Base-by-base conservation (phyloP, 2,113 vertebrate species). In the Albula glossodonta region DNA sequence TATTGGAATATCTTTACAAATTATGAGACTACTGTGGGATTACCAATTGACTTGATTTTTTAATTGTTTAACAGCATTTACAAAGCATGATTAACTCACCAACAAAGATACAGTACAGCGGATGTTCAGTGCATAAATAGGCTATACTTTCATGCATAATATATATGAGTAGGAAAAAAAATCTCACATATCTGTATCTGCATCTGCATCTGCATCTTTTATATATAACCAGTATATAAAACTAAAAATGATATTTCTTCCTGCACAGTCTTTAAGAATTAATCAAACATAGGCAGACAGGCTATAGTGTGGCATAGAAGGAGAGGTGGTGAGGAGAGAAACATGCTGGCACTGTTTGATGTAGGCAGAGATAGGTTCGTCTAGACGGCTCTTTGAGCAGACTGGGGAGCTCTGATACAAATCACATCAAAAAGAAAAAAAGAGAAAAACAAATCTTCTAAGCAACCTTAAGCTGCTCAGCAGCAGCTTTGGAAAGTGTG, bases 361-460 rank as follows among this genome's bases (percentile, higher is more conserved):
- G 78, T 51, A 31, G 7, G 41, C 12, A 56, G 84, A 81, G 88
- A 87, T 87, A 52, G 87, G 88, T 87, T 83, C 88, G 89, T 89
- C 85, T 89, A 91, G 90, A 92, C 51, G 13, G 82, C 2, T n/a
- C 84, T 88, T 31, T 74, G 66, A 90, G 89, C 87, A 85, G 87
- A 85, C 81, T 88, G 19, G 81, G 83, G 41, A 31, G 82, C 19
- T 82, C 56, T 31, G 52, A 85, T 19, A 86, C 31, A 63, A 79
- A 80, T 51, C 17, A 49, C 6, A 84, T 25, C 51, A 52, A 80
- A 51, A 9, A 12, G 11, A 15, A 56, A 80, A 70, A 25, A 9
- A n/a, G 51, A 66, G 56, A 60, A 70, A 77, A 49, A 86, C 31
- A 51, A 48, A 51, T 15, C 81, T 86, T 19, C 83, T 11, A 87